These are phyloP conservation scores for Sycophila sp. DNA, from an alignment of 1,140 invertebrate species.

Conservation along the genomic window DNA sequence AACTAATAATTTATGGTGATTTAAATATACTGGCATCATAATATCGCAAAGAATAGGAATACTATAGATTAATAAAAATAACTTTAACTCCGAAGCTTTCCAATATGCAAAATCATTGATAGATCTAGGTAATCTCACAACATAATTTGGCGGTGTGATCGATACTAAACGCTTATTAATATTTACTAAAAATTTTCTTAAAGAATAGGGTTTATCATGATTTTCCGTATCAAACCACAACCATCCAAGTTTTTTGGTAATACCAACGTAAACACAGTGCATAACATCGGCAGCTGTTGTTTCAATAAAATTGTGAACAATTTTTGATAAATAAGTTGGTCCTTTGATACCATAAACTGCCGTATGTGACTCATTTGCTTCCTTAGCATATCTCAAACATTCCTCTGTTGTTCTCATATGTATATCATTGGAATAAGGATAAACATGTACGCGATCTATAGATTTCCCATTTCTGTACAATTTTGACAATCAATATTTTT, in stretches of 20 bases:
- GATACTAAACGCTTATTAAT: conserved; percentile 25
- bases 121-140: conserved; percentile 34
- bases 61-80: conserved; percentile 35
- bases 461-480: neutral
- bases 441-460: neutral
- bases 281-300: conserved; percentile 37
- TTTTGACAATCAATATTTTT: conserved; percentile 22
- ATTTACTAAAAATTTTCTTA: neutral
- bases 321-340: conserved; percentile 20
- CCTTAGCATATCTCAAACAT: neutral
- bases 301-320: conserved; percentile 26
- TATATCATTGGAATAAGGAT: conserved; percentile 6
- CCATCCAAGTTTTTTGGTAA: conserved; percentile 9
- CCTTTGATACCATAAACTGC: conserved; percentile 17
- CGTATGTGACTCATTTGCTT: neutral
- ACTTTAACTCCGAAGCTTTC: conserved; percentile 44
- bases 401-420: conserved; percentile 31
- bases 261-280: conserved; percentile 35
- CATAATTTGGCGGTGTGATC: conserved; percentile 33
- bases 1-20: conserved; percentile 39
- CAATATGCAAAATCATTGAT: conserved; percentile 35
- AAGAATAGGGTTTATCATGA: conserved; percentile 8
- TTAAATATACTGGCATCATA: conserved; percentile 30
- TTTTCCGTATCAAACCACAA: conserved; percentile 25
- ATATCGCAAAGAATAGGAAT: conserved; percentile 36